A percentile compares a stretch with the other conserved stretches of the same genome.
phyloP scores from a whole-genome alignment of 1,140 invertebrate species.

The Drosophila leontia region DNA sequence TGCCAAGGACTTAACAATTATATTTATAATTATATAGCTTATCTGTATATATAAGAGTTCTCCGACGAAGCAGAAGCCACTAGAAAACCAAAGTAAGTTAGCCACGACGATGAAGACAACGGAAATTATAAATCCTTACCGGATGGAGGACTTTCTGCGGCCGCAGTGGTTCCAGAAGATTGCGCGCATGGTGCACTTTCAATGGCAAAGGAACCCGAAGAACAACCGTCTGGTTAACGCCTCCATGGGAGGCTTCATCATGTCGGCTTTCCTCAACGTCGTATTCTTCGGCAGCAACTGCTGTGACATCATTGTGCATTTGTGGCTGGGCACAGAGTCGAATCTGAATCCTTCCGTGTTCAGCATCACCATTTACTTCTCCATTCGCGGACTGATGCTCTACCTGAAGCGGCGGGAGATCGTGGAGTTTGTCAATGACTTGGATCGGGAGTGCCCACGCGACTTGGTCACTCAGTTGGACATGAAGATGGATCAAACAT shows the following conservation, averaged over 20 bases:
- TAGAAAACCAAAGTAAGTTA: background rate
- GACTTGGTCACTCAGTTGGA: constrained; percentile 26
- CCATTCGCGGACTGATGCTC: constrained; percentile 43
- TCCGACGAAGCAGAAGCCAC: background rate
- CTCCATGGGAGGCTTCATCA: constrained; percentile 1
- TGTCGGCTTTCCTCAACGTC: constrained; percentile 11
- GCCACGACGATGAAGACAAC: constrained; percentile 6
- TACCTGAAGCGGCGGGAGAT: constrained; percentile 46
- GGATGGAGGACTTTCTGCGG: constrained; percentile 37
- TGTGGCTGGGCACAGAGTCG: background rate
- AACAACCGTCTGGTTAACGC: constrained; percentile 33
- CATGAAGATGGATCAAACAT: constrained; percentile 16
- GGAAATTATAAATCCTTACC: constrained; percentile 3
- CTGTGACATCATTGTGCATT: background rate
- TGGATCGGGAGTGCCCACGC: constrained; percentile 50
- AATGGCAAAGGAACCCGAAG: constrained; percentile 22
- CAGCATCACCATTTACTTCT: constrained; percentile 48
- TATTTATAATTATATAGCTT: constrained; percentile 1
- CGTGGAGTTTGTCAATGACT: constrained; percentile 31
- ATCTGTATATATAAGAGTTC: constrained; percentile 3
- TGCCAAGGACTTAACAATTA: constrained; percentile 11
- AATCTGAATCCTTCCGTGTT: constrained; percentile 41
- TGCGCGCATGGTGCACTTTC: constrained; percentile 11
- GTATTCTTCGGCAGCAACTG: constrained; percentile 16
- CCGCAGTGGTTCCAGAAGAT: constrained; percentile 15